Base-by-base conservation (phyloP, 2,888 invertebrate species). In the Microplitis manilae region DNA sequence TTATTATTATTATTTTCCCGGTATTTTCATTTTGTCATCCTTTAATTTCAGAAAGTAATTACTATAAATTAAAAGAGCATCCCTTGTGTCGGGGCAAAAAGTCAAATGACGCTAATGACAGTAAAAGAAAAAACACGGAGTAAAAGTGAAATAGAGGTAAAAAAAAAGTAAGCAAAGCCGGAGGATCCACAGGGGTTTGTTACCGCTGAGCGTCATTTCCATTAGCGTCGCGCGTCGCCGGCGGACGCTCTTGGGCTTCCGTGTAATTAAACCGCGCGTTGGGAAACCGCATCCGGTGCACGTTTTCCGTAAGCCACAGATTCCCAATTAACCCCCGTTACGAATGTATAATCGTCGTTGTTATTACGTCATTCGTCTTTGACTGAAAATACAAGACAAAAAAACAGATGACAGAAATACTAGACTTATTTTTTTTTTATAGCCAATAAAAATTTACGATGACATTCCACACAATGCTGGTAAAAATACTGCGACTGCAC, bases 321-420 rank as follows among this genome's bases (percentile, higher is more conserved):
- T 81, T 82, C 80, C 80, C 82, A 81, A 82, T 82, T 82, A 82
- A 82, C 82, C 81, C 81, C 80, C 80, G 80, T 82, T 79, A 79
- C 75, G 59, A 71, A 70, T 77, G 78, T 80, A 77, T 69, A 69
- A 60, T 68, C 59, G 50, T 68, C 40, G 60, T 74, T 73, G 75
- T 73, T 68, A 74, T 68, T 68, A 39, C 72, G 60, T 40, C 76
- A 65, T 67, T 77, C 9, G 61, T 67, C 15, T 7, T 38, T 60
- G 20, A 39, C 61, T 9, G 15, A 6, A 40, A 6, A 30, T 30
- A 50, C 17, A 62, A 59, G 6, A 15, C 74, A 41, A 67, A 68
- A 61, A n/a, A 13, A 62, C 20, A 30, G 30, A 30, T 2, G 30
- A 50, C 15, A 39, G 38, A 76, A 20, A 50, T 73, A 67, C n/a